phyloP scores from a whole-genome alignment of 1,140 invertebrate species.

The Uloborus diversus region DNA sequence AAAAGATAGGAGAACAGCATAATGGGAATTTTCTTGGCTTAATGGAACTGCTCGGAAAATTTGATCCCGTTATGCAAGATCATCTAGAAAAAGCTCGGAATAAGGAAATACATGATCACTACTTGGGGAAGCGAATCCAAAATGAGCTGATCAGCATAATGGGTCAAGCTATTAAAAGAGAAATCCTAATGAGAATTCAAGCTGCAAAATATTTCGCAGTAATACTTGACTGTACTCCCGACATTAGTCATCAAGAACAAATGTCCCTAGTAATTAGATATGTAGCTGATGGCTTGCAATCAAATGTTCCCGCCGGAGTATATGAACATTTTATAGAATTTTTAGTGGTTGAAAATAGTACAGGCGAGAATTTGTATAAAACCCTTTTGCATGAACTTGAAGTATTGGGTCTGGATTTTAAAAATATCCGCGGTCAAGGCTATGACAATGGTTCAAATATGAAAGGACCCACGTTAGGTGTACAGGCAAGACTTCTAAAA shows the following conservation, averaged over 20 bases:
- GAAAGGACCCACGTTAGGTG: background rate
- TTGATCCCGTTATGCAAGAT: background rate
- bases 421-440: background rate
- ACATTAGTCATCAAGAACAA: slow-evolving; percentile 3
- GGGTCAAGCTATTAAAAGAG: background rate
- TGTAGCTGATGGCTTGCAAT: too few relatives aligned
- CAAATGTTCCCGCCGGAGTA: background rate
- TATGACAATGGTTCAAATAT: background rate
- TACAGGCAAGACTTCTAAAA: background rate
- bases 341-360: background rate
- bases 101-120: background rate
- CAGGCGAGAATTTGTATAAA: background rate
- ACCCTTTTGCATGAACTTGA: background rate
- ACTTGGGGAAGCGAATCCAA: background rate
- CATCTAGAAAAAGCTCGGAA: background rate
- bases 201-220: background rate
- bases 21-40: background rate
- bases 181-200: background rate
- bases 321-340: background rate
- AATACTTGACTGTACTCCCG: background rate
- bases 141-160: background rate
- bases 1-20: background rate
- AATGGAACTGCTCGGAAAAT: background rate
- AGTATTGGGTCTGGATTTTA: background rate
- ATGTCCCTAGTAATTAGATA: background rate